Conservation (phyloP, 2,797 vertebrate species). For the Rhabdophis nuchalis region DNA sequence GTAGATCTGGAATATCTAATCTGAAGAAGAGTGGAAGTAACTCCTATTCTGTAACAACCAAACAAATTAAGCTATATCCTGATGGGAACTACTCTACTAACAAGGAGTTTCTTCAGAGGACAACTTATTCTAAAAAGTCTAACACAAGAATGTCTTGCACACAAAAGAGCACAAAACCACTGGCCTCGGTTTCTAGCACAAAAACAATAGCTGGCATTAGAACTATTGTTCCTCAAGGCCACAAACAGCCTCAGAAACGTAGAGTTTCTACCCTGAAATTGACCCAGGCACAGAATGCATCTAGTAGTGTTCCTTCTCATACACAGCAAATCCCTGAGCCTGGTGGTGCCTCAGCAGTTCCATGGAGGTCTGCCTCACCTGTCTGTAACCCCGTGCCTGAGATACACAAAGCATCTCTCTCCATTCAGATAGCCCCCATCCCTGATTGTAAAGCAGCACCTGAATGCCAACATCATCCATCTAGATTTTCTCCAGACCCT, state of each 20-base stretch:
- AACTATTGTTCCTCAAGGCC: constrained; percentile 66
- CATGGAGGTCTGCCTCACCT: constrained; percentile 57
- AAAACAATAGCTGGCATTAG: constrained; percentile 52
- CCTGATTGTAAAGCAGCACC: constrained; percentile 66
- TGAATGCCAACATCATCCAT: constrained; percentile 70
- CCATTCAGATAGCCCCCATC: constrained; percentile 76
- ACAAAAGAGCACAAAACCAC: constrained; percentile 71
- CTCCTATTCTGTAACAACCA: constrained; percentile 65
- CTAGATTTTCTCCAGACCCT: constrained; percentile 70
- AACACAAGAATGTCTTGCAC: constrained; percentile 77
- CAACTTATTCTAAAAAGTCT: constrained; percentile 74
- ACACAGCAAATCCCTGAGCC: constrained; percentile 55
- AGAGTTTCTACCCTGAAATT: constrained; percentile 85
- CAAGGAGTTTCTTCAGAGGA: constrained; percentile 55
- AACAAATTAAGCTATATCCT: constrained; percentile 39
- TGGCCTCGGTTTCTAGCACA: constrained; percentile 52
- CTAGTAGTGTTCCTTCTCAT: constrained; percentile 59
- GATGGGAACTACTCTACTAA: constrained; percentile 57
- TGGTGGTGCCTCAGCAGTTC: constrained; percentile 50
- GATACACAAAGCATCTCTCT: constrained; percentile 79
- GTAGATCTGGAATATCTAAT: constrained; percentile 67
- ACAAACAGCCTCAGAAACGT: constrained; percentile 73
- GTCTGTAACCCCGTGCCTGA: constrained; percentile 59
- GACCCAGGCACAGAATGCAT: constrained; percentile 72
- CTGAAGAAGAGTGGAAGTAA: constrained; percentile 58